Base-by-base conservation (phyloP, 2,888 invertebrate species). In the Dryocosmus kuriphilus region DNA sequence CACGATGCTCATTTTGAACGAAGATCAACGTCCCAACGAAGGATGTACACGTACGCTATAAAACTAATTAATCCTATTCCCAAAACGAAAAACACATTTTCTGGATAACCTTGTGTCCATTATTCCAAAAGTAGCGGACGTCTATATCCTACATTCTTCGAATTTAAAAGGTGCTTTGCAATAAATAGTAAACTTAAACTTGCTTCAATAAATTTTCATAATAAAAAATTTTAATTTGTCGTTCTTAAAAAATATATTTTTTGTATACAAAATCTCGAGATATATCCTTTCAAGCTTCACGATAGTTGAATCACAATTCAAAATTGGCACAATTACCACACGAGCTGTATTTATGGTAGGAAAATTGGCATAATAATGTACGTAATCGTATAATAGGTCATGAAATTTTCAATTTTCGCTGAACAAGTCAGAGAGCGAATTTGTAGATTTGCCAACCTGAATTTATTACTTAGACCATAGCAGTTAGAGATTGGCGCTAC, bases 391-490 rank as follows among this genome's bases (percentile, higher is more conserved):
- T 19, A 67, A 62, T 32, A n/a, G 6, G 30, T n/a, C 27, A 46
- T 67, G 46, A 27, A 11, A 30, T 67, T 67, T 67, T 30, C 16
- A 16, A 67, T 67, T 67, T 24, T 19, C 67, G n/a, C 27, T 19
- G 30, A 67, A 67, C 30, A 27, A 67, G 5, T 67, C 67, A 71
- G 27, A 67, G 30, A 16, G 46, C 24, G 19, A 32, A 51, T 71
- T 71, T 71, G 51, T 51, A 30, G n/a, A 71, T 71, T n/a, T 71
- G 46, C 51, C 51, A 71, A 51, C 71, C 19, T 51, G 51, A 71
- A 71, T 71, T 71, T 71, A 71, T 71, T 51, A 71, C 51, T 51
- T 30, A n/a, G n/a, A 71, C n/a, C 51, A 71, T 51, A 51, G n/a
- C 71, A 71, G 67, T 67, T 67, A 67, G 51, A 51, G 71, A 71